A percentile compares a stretch with the other conserved stretches of the same genome.
These are phyloP conservation scores for Clarias laeviceps DNA, from an alignment of 2,797 vertebrate genomes.

Conservation along the genomic window DNA sequence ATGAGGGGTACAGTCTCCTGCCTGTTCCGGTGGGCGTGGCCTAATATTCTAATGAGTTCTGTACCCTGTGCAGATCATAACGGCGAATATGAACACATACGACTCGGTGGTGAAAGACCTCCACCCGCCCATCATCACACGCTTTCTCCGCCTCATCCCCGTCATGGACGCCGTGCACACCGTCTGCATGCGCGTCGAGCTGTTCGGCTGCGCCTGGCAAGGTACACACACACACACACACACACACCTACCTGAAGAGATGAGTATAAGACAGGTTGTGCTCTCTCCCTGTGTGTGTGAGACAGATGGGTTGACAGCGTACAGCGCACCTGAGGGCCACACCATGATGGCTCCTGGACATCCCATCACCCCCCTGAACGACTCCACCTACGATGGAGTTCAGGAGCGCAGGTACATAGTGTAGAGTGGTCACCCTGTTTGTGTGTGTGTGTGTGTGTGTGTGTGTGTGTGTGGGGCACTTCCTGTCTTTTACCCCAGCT, in stretches of 20 bases:
- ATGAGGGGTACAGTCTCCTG: not conserved
- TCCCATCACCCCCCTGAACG: constrained; percentile 82
- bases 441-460: not conserved
- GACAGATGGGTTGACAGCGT: constrained; percentile 84
- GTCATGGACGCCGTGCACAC: constrained; percentile 79
- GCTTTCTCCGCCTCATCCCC: constrained; percentile 82
- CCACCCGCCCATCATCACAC: constrained; percentile 83
- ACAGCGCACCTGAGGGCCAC: constrained; percentile 86
- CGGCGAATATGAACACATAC: constrained; percentile 83
- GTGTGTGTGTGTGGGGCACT: not conserved
- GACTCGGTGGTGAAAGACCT: constrained; percentile 83
- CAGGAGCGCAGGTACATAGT: constrained; percentile 75
- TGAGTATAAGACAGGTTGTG: not conserved
- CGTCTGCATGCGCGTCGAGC: constrained; percentile 89
- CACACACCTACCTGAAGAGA: not conserved
- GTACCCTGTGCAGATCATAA: constrained; percentile 74
- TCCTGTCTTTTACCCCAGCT: not conserved
- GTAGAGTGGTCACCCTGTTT: not conserved
- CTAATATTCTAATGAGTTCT: not conserved
- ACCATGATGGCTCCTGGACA: constrained; percentile 78
- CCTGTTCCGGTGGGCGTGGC: not conserved
- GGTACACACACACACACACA: constrained; percentile 61
- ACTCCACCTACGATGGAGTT: constrained; percentile 87
- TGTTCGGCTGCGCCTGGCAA: constrained; percentile 88
- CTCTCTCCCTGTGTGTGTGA: not conserved